Evolutionary conservation across 2,113 vertebrate species (phyloP).

Genomic region (Oxyura jamaicensis): DNA sequence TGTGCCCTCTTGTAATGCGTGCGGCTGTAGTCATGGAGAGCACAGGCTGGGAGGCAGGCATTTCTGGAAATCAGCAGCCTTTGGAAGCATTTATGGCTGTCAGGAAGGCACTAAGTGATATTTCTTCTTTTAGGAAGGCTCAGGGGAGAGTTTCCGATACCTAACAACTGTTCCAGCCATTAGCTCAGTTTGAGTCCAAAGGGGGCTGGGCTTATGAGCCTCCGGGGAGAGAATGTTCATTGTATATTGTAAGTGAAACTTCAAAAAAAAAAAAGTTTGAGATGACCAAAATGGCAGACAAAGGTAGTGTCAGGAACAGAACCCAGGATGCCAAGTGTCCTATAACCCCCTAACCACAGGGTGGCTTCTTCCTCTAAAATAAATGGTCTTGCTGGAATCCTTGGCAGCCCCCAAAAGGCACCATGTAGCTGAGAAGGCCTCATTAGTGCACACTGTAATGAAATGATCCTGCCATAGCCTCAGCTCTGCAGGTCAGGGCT

Average conservation of each 20-base stretch:
- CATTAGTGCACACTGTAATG: neutral
- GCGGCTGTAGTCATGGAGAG: neutral
- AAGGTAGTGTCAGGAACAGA: neutral
- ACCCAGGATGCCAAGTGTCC: neutral
- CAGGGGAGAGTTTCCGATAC: neutral
- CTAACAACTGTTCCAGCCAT: neutral
- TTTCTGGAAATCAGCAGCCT: neutral
- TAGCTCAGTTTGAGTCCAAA: neutral
- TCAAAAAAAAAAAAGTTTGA: neutral
- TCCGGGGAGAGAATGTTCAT: neutral
- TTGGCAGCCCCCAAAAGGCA: neutral
- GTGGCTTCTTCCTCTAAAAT: neutral
- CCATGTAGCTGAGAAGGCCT: neutral
- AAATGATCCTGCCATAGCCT: neutral
- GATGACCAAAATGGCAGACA: neutral
- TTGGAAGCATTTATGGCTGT: neutral
- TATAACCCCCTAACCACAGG: neutral
- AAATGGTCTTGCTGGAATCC: neutral
- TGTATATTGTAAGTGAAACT: neutral
- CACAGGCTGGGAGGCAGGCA: neutral
- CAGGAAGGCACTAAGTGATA: neutral
- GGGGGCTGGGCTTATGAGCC: neutral
- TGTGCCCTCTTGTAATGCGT: neutral
- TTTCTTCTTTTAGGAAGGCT: neutral
- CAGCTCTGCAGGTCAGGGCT: neutral